A percentile compares a stretch with the other conserved stretches of the same genome.
Evolutionary conservation across 2,113 vertebrate species (phyloP).

Genomic region (Bothrops jararaca): DNA sequence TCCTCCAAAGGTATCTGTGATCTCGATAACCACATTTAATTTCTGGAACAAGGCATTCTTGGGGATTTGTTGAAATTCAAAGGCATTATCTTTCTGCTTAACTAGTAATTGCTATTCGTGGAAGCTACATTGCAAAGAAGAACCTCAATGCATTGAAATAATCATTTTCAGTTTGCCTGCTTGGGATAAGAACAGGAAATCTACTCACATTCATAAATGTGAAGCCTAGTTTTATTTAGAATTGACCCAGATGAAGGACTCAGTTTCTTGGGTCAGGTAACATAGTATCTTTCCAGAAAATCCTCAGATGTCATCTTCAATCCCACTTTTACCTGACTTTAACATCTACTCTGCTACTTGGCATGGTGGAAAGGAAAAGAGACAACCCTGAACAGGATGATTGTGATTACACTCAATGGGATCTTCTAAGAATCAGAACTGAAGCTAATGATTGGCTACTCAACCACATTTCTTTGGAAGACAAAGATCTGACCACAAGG

Average conservation of each 20-base stretch:
- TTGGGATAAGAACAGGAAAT: neutral
- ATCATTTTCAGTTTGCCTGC: neutral
- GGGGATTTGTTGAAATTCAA: neutral
- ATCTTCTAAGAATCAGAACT: constrained; percentile 19
- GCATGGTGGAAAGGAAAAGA: constrained; percentile 25
- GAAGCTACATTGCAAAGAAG: neutral
- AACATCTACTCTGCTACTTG: neutral
- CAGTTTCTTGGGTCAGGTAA: neutral
- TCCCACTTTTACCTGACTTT: constrained; percentile 22
- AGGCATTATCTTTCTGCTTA: too few species aligned
- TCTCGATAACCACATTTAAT: neutral
- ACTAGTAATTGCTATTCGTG: neutral
- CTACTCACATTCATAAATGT: neutral
- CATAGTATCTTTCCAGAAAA: constrained; percentile 51
- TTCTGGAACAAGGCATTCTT: neutral
- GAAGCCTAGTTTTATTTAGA: neutral
- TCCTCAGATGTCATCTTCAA: constrained; percentile 28
- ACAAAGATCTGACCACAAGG: neutral
- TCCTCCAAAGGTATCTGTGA: neutral
- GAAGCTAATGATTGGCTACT: fast-evolving
- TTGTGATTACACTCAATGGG: neutral
- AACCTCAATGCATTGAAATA: neutral
- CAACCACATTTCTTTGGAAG: fast-evolving
- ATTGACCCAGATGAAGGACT: constrained; percentile 24
- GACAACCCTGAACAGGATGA: neutral